phyloP scores from a whole-genome alignment of 2,113 vertebrate species.

The Uria aalge region DNA sequence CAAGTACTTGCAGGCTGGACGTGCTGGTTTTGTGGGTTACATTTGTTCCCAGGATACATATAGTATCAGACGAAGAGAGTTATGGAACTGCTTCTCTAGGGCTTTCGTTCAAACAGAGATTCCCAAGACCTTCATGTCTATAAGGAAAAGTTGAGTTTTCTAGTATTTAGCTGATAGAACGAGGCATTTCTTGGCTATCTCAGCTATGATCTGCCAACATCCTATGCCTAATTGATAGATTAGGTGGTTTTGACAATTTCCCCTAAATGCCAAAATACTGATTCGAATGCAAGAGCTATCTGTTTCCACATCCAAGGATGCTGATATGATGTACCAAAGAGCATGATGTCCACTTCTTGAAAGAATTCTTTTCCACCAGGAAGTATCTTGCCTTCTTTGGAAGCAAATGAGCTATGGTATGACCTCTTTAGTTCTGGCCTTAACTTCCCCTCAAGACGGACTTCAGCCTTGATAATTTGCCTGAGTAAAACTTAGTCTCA shows the following conservation, averaged over 20 bases:
- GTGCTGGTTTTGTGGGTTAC: not conserved
- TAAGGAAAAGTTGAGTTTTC: not conserved
- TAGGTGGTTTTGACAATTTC: not conserved
- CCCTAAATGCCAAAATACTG: not conserved
- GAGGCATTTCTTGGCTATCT: not conserved
- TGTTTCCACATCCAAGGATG: not conserved
- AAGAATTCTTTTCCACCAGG: not conserved
- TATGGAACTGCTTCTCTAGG: not conserved
- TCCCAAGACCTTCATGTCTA: not conserved
- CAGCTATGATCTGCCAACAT: not conserved
- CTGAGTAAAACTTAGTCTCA: not conserved
- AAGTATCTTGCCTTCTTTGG: not conserved
- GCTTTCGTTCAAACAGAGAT: not conserved
- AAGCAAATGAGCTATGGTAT: not conserved
- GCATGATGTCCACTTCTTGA: fast-evolving
- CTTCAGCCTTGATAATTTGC: not conserved
- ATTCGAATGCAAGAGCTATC: not conserved
- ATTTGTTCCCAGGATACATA: not conserved
- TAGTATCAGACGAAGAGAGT: not conserved
- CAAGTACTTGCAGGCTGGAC: not conserved
- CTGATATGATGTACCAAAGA: not conserved
- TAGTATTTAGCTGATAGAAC: not conserved
- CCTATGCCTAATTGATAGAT: not conserved
- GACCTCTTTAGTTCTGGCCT: not conserved
- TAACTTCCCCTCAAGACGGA: not conserved